Base-by-base conservation (phyloP, 2,888 invertebrate genomes). In the Harpagoxenus sublaevis region DNA sequence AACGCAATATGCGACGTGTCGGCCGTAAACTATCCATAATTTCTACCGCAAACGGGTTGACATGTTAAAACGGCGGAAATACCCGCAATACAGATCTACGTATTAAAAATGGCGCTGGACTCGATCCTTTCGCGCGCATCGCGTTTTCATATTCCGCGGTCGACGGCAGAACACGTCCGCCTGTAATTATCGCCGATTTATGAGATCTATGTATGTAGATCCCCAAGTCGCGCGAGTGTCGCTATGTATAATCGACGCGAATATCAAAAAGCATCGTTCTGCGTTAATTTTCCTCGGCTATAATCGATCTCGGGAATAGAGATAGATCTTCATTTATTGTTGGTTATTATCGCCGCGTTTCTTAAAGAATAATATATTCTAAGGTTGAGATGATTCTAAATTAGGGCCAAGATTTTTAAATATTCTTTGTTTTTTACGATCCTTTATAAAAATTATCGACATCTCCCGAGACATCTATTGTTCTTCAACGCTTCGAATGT, bases 11-110 rank as follows among this genome's bases (percentile, higher is more conserved):
- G 45, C 18, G 45, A 39, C 55, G 68, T 57, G 57, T 45, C 39
- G 57, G 84, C 71, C 73, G 55, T 86, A 87, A 87, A 87, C 45
- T 87, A 77, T 77, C 60, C 10, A 66, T 73, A 63, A 75, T 84
- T 75, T 75, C 74, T 62, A 71, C 75, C 70, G 73, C 78, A 62
- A 35, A 23, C 70, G 71, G 45, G 57, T 86, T 70, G 73, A 84
- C 79, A 60, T 68, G 53, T 70, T 63, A 79, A 86, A 84, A 86
- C 63, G 28, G 66, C 57, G 66, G 84, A 74, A 86, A 84, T 35
- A 42, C 57, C n/a, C 45, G 86, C 75, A 31, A 78, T 39, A 31
- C 55, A 31, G 42, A 53, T 42, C 53, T 35, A 23, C 28, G 65
- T 65, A 70, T 78, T 78, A 83, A 48, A 83, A 68, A 66, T 66